Conservation (phyloP, 2,113 vertebrate species). For the Python bivittatus region DNA sequence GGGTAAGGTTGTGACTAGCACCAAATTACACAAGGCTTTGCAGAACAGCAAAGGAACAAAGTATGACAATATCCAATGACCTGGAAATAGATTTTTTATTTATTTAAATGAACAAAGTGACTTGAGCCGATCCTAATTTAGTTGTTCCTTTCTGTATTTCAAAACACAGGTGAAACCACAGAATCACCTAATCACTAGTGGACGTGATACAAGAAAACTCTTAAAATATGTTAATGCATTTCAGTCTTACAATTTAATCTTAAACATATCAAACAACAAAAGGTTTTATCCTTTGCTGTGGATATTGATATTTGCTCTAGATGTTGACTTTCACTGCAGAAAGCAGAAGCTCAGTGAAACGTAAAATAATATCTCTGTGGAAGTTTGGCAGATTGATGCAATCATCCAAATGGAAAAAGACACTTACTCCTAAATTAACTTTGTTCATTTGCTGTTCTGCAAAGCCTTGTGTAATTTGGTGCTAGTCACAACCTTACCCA, state of each 20-base stretch:
- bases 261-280: not conserved
- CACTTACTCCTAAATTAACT: rapidly evolving
- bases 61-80: not conserved
- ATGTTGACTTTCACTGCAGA: not conserved
- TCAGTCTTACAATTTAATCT: not conserved
- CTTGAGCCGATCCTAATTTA: not conserved
- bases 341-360: not conserved
- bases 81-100: not conserved
- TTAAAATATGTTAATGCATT: not conserved
- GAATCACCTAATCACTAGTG: not conserved
- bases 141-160: not conserved
- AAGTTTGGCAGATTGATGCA: not conserved
- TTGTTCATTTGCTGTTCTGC: not conserved
- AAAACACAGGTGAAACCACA: not conserved
- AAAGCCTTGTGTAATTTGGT: not conserved
- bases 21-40: not conserved
- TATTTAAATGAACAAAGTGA: not conserved
- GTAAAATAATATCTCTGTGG: not conserved
- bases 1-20: not conserved
- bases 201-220: not conserved
- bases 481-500: not conserved
- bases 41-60: rapidly evolving
- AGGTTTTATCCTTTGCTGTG: not conserved
- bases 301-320: not conserved
- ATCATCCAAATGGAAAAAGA: not conserved